Base-by-base conservation (phyloP, 92 coral and sea anemone species). In the Plumapathes pennacea region DNA sequence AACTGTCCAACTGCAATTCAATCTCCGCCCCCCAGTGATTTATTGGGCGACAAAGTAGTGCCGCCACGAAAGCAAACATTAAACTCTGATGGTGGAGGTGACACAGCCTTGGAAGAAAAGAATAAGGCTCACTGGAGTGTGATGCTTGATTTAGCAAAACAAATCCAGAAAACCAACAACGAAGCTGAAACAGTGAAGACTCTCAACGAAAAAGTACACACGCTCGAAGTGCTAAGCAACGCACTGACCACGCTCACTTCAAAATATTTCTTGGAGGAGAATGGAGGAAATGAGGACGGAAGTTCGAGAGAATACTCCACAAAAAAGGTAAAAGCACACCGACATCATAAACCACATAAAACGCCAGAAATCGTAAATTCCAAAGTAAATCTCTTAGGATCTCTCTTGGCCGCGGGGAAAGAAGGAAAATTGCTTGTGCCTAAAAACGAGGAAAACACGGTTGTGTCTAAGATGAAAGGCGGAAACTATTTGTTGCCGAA, bases 181-280 rank as follows among this genome's bases (percentile, higher is more conserved):
- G 14, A 12, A 26, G 22, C 9, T 62, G 22, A 6, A n/a, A n/a
- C n/a, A n/a, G 36, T 69, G 14, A 55, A 24, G 11, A 38, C 38
- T 6, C 60, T 80, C 34, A 55, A 60, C 38, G 57, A 77, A 62
- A 88, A 88, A 46, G 83, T 85, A 28, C 38, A 81, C n/a, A 76
- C 89, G 6, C 56, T 88, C 41, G 86, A 88, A 56, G 76, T 85
- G 18, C 62, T 88, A 17, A 88, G 90, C 22, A 85, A 77, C 50
- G 96, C 96, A 32, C 62, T 88, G 50, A 67, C 64, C 22, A 46
- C 84, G 10, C 71, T 88, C 11, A 83, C 96, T 23, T 60, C 64
- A 1, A 72, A 69, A 48, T n/a, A n/a, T n/a, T n/a, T 10, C 40
- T 45, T 4, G 68, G 47, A 46, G 26, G 14, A 31, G 56, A 21